Conservation (phyloP, 30 jellyfish, hydroid and myxozoan species). For the Haliclystus octoradiatus region DNA sequence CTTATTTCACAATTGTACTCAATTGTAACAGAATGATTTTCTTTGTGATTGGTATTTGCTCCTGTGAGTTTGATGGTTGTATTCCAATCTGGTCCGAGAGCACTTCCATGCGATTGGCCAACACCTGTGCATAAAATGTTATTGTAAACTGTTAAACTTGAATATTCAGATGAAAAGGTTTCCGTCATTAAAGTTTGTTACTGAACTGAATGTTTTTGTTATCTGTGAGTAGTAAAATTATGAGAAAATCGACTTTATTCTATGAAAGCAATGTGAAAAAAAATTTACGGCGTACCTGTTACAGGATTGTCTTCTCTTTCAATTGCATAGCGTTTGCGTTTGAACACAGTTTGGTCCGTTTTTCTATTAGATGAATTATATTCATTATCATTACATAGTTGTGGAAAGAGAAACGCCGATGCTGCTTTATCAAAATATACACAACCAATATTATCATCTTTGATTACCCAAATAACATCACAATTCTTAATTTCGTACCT, state of each 20-base stretch:
- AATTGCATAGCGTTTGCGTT: slow-evolving; percentile 25
- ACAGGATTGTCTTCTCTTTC: slow-evolving; percentile 21
- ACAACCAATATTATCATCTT: slow-evolving; percentile 69
- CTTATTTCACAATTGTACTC: slow-evolving; percentile 49
- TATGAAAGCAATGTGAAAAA: no score
- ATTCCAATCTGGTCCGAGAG: slow-evolving; percentile 98
- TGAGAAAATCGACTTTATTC: no score
- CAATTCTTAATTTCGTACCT: slow-evolving; percentile 68
- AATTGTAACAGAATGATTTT: slow-evolving; percentile 21
- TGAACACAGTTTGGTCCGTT: slow-evolving; percentile 45
- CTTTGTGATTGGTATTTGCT: slow-evolving; percentile 5
- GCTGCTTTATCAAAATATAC: slow-evolving; percentile 81
- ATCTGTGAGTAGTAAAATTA: no score
- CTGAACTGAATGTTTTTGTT: no score
- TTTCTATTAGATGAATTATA: slow-evolving; percentile 10
- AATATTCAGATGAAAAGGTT: no score
- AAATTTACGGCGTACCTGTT: slow-evolving; percentile 14
- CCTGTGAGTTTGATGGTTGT: slow-evolving; percentile 12
- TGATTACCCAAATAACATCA: slow-evolving; percentile 77
- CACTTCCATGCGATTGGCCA: slow-evolving; percentile 45
- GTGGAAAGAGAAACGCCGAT: slow-evolving; percentile 57
- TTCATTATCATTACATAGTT: slow-evolving; percentile 10
- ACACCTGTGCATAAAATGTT: no score
- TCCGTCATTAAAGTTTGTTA: no score
- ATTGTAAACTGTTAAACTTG: no score